Base-by-base conservation (phyloP, 2,888 invertebrate genomes). In the Sceliomorpha sp. region DNA sequence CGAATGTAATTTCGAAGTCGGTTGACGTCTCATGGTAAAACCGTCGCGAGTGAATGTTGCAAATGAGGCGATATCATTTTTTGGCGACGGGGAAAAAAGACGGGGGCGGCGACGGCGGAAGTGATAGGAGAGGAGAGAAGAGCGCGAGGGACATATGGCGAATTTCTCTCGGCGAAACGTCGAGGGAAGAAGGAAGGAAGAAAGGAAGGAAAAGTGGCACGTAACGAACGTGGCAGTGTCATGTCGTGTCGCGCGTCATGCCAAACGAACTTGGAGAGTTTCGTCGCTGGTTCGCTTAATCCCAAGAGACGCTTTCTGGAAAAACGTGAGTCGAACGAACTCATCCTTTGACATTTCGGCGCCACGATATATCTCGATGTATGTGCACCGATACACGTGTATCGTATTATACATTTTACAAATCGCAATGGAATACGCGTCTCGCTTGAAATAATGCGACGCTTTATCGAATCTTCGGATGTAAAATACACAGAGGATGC, bases 201-300 rank as follows among this genome's bases (percentile, higher is more conserved):
- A 27, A 13, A 26, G 15, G 47, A 37, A 53, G 50, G 15, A 67
- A 67, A 31, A 13, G 42, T 27, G 20, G 48, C 47, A 60, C 60
- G 53, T 59, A 59, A 59, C 39, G 53, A 59, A 47, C 36, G 36
- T 34, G 24, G 45, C 42, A 56, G 44, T 56, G 47, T 56, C 45
- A 53, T 51, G 59, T 56, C 45, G 56, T 51, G 59, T 72, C 50
- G 60, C 58, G 58, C 58, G 70, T 70, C 67, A 70, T 50, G 47
- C 44, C 51, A 67, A 67, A 69, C 69, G 62, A 70, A 55, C 59
- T 58, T 36, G 42, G 69, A 51, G 66, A 70, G 45, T 72, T 70
- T 62, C 44, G 45, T 63, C 55, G 62, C 53, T 37, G 36, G 45
- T 55, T 60, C 42, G 56, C 56, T 67, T 67, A 63, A 70, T 73